Conservation (phyloP, 2,113 vertebrate species). For the Cebidichthys violaceus region DNA sequence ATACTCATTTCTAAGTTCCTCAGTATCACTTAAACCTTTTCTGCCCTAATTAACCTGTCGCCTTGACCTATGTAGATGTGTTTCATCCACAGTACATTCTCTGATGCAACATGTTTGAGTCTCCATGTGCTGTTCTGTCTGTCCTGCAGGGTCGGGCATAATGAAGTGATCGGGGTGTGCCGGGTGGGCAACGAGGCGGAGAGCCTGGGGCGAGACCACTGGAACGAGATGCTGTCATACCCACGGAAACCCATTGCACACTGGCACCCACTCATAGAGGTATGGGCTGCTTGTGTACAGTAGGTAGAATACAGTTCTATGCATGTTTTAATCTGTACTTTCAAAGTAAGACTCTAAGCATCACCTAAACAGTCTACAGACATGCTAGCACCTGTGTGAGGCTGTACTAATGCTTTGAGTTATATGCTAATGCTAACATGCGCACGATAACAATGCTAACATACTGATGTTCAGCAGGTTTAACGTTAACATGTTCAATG, state of each 20-base stretch:
- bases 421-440: neutral
- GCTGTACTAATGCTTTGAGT: neutral
- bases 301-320: too few species aligned
- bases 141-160: constrained; percentile 94
- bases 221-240: constrained; percentile 96
- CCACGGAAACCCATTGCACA: constrained; percentile 97
- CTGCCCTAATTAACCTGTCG: neutral
- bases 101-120: neutral
- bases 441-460: neutral
- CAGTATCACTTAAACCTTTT: neutral
- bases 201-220: constrained; percentile 95
- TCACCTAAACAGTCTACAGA: neutral
- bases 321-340: neutral
- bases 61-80: neutral
- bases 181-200: constrained; percentile 94
- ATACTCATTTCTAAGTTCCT: neutral
- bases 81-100: neutral
- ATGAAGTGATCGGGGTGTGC: constrained; percentile 97
- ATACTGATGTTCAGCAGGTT: neutral
- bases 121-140: neutral
- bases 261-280: constrained; percentile 96
- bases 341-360: neutral
- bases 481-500: neutral
- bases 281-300: constrained; percentile 68
- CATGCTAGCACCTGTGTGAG: neutral